Percentiles rank a stretch among this genome's conserved stretches.
Evolutionary conservation across 2,888 invertebrate species (phyloP).

Genomic region (Augiades crinisus): DNA sequence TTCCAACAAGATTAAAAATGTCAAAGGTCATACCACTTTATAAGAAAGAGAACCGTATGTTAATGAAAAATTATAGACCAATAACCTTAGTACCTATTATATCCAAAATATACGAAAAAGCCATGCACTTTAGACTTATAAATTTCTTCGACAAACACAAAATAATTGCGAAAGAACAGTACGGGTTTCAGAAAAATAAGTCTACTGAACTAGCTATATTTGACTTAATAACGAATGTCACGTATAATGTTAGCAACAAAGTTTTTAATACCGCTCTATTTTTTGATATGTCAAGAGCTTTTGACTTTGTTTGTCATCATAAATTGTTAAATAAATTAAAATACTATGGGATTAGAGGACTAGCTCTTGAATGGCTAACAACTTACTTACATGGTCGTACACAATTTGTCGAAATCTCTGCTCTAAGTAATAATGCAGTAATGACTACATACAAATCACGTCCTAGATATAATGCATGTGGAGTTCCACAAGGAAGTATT

Average conservation of each 20-base stretch:
- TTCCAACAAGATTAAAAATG: neutral
- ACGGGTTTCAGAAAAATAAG: slow-evolving; percentile 3
- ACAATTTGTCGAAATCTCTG: neutral
- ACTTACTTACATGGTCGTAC: too few species aligned
- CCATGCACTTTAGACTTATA: neutral
- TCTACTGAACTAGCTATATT: neutral
- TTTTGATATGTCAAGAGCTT: slow-evolving; percentile 2
- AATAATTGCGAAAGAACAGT: neutral
- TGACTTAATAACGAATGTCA: neutral
- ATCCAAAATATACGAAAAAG: slow-evolving; percentile 4
- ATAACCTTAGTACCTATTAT: slow-evolving; percentile 1
- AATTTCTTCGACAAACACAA: neutral
- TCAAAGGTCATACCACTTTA: neutral
- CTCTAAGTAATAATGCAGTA: too few species aligned
- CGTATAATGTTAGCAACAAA: neutral
- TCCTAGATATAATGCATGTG: too few species aligned
- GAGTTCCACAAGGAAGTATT: too few species aligned
- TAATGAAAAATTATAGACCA: neutral
- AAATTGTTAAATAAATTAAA: neutral
- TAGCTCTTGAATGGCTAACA: neutral
- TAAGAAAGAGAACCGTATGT: neutral
- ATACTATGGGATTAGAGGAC: neutral
- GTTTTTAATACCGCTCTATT: neutral
- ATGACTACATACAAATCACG: too few species aligned
- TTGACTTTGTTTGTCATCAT: slow-evolving; percentile 1